Evolutionary conservation across 2,797 vertebrate genomes (phyloP).

Genomic region (Onychomys torridus): DNA sequence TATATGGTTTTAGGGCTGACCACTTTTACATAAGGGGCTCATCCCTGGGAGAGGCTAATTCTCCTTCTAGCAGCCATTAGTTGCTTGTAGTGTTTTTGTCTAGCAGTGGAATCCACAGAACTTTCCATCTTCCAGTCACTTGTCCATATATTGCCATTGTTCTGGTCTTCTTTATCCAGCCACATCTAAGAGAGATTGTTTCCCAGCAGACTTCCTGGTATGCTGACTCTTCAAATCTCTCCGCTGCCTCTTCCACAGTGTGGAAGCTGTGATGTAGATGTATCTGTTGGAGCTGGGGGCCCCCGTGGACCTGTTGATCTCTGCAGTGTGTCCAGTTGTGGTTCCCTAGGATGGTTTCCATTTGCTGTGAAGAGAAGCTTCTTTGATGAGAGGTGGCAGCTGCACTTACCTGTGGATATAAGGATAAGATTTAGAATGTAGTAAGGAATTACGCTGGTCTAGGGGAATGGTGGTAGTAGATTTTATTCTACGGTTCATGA

Average conservation of each 20-base stretch:
- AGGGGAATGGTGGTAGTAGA: background rate
- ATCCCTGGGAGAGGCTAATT: background rate
- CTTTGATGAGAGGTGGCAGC: background rate
- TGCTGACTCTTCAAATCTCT: background rate
- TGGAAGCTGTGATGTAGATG: background rate
- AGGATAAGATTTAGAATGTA: background rate
- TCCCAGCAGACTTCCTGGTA: background rate
- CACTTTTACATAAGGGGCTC: background rate
- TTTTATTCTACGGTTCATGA: background rate
- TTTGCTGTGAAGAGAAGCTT: background rate
- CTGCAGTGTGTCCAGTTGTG: background rate
- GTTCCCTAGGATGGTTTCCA: background rate
- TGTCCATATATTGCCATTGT: background rate
- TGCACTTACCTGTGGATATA: background rate
- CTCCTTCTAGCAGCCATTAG: background rate
- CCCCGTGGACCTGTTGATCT: background rate
- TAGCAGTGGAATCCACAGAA: background rate
- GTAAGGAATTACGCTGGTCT: background rate
- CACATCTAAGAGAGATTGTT: too few relatives aligned
- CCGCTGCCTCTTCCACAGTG: background rate
- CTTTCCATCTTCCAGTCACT: too few relatives aligned
- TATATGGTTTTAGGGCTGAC: background rate
- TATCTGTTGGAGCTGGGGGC: background rate
- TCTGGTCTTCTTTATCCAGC: background rate
- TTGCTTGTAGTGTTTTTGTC: background rate